Base-by-base conservation (phyloP, 1,140 invertebrate genomes). In the Leptopilina clavipes region DNA sequence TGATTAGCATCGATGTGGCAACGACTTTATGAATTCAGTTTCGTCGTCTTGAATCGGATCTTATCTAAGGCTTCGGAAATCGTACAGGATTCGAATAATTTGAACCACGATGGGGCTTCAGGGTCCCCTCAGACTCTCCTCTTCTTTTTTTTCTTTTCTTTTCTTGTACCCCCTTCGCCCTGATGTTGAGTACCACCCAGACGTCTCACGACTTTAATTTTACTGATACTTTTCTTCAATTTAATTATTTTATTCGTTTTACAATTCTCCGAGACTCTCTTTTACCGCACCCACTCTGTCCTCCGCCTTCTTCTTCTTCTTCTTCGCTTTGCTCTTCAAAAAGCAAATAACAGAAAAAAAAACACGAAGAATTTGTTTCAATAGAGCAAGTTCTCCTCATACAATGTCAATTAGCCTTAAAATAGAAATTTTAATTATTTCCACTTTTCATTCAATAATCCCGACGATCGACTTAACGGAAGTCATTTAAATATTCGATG, bases 31-130 rank as follows among this genome's bases (percentile, higher is more conserved):
- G 74, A 79, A 79, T 80, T 81, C 81, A 81, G 77, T 75, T 76
- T 79, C 72, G 71, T 70, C 56, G 78, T 78, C 74, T 80, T 73
- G 82, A 80, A 83, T 86, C 84, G 81, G 80, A 84, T 83, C 85
- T 82, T 75, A 81, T 72, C 83, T 89, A 90, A 54, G 88, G 89
- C 88, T 90, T 90, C 89, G 73, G 89, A 90, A 90, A 90, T 90
- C 89, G 89, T 90, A 90, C 83, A 89, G 87, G 81, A 90, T 88
- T 88, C 86, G 87, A 88, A 90, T 89, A 89, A 90, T 89, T 90
- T 89, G 82, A 82, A 82, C 72, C 80, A 18, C 82, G 59, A 76
- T 81, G 78, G 72, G 88, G 88, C 84, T 89, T 89, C 87, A 59
- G 75, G 25, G 74, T 5, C 14, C 44, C 70, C 75, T 72, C 71